Evolutionary conservation across 2,888 invertebrate species (phyloP).

Genomic region (Odontocerum albicorne): DNA sequence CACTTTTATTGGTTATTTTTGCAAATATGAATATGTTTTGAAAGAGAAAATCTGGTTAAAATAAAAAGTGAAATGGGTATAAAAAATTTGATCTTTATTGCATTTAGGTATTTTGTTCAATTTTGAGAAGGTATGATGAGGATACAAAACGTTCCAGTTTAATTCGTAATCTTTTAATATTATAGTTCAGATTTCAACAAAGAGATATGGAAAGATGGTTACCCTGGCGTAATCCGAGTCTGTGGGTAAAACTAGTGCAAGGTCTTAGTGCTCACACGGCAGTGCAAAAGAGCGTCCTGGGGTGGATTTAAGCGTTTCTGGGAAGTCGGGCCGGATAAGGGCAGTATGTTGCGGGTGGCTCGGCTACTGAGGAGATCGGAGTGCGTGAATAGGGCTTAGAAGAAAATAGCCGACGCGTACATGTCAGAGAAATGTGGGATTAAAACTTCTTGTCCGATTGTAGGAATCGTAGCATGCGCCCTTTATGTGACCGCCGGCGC

Average conservation of each 20-base stretch:
- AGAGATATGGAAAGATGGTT: too few relatives aligned
- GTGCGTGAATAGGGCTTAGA: background rate
- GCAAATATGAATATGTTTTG: too few relatives aligned
- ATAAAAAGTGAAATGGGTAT: too few relatives aligned
- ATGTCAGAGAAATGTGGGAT: slow-evolving; percentile 19
- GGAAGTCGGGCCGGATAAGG: background rate
- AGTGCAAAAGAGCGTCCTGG: background rate
- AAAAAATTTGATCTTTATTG: too few relatives aligned
- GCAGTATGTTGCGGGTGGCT: background rate
- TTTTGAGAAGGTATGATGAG: too few relatives aligned
- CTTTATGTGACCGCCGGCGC: background rate
- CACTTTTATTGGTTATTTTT: too few relatives aligned
- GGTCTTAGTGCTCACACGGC: slow-evolving; percentile 5
- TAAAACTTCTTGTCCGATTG: slow-evolving; percentile 12
- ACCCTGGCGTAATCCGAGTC: slow-evolving; percentile 17
- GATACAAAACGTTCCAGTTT: too few relatives aligned
- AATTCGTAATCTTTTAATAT: too few relatives aligned
- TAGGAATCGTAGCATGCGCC: slow-evolving; percentile 21
- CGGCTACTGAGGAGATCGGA: background rate
- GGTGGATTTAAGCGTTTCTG: background rate
- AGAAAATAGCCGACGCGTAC: background rate
- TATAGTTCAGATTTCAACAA: too few relatives aligned
- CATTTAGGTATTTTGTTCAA: too few relatives aligned
- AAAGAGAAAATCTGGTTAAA: too few relatives aligned
- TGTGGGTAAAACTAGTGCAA: slow-evolving; percentile 4